Conservation (phyloP, 2,888 invertebrate species). For the Anagyrus pseudococci region DNA sequence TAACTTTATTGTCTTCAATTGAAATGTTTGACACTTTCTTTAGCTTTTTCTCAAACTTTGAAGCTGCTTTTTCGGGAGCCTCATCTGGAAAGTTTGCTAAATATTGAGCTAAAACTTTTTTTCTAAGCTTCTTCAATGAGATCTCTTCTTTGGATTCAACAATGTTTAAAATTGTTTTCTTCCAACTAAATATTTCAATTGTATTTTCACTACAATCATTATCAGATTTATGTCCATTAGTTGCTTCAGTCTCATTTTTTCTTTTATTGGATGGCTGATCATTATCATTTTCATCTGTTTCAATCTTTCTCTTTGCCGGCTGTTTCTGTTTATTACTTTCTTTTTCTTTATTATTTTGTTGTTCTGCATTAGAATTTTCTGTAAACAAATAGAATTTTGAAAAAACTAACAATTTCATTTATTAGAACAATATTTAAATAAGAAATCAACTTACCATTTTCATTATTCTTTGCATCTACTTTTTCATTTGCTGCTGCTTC, state of each 20-base stretch:
- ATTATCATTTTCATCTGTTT: conserved; percentile 26
- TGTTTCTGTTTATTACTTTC: conserved; percentile 43
- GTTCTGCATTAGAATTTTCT: conserved; percentile 47
- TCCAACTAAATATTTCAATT: conserved; percentile 51
- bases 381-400: conserved; percentile 50
- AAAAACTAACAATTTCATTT: neutral
- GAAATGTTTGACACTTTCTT: conserved; percentile 71
- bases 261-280: conserved; percentile 26
- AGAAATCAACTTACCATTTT: conserved; percentile 21
- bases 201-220: conserved; percentile 10
- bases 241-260: conserved; percentile 24
- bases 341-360: neutral
- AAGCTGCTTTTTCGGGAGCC: conserved; percentile 70
- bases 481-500: conserved; percentile 35
- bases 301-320: conserved; percentile 46
- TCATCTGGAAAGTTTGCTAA: conserved; percentile 63
- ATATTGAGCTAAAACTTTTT: conserved; percentile 76
- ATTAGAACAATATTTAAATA: neutral
- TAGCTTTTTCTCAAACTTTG: conserved; percentile 76
- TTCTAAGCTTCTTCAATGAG: conserved; percentile 75
- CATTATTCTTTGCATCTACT: no score
- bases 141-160: conserved; percentile 67
- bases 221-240: conserved; percentile 22
- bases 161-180: conserved; percentile 47
- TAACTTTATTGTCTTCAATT: conserved; percentile 70